A percentile compares a stretch with the other conserved stretches of the same genome.
Evolutionary conservation across 2,113 vertebrate genomes (phyloP).

Genomic region (Cettia cetti): DNA sequence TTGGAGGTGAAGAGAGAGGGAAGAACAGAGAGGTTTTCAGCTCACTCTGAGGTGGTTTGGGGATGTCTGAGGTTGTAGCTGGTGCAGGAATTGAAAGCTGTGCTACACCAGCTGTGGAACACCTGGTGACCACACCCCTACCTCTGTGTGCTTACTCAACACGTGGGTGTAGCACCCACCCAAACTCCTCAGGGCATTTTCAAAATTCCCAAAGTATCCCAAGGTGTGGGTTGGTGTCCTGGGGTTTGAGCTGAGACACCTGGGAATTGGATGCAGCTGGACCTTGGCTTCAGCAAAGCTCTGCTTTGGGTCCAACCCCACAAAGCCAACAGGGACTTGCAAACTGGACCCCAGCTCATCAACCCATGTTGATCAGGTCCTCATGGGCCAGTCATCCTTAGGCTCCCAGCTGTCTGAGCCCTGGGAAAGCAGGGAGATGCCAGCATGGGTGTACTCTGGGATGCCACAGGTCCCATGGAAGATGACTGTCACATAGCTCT

Average conservation of each 20-base stretch:
- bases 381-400: neutral
- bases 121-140: neutral
- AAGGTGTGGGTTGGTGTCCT: neutral
- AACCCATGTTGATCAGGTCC: neutral
- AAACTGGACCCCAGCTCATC: neutral
- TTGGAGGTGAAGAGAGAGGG: neutral
- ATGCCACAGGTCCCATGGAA: neutral
- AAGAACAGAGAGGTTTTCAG: neutral
- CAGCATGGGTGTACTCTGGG: neutral
- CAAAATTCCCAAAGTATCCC: neutral
- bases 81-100: neutral
- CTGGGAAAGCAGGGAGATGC: neutral
- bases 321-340: neutral
- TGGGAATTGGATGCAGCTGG: neutral
- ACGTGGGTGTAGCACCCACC: neutral
- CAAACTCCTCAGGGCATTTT: neutral
- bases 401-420: neutral
- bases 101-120: neutral
- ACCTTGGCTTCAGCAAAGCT: neutral
- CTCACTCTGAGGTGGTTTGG: neutral
- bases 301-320: accelerated
- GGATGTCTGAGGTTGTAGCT: neutral
- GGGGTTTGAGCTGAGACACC: neutral
- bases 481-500: neutral
- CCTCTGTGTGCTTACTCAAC: neutral